These are phyloP conservation scores for Agrochola litura DNA, from an alignment of 2,888 invertebrate genomes.

Conservation along the genomic window DNA sequence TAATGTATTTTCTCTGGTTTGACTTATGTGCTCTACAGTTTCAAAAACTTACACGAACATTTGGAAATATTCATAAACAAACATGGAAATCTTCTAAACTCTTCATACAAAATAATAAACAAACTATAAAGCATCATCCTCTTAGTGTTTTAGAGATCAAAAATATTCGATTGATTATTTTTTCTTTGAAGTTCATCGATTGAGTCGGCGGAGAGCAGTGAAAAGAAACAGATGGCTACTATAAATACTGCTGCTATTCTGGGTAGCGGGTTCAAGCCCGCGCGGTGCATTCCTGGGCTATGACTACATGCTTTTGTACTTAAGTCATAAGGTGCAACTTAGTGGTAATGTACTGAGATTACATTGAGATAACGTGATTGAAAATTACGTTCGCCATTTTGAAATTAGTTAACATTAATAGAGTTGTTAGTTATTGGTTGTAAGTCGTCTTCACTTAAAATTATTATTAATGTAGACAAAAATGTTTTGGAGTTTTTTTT, in stretches of 20 bases:
- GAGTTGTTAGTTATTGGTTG: background rate
- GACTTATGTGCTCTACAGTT: background rate
- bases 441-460: too few species aligned
- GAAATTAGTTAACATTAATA: background rate
- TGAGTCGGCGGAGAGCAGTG: constrained; percentile 59
- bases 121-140: background rate
- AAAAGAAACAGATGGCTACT: constrained; percentile 75
- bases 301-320: constrained; percentile 58
- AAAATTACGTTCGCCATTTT: background rate
- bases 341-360: constrained; percentile 25
- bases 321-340: constrained; percentile 38
- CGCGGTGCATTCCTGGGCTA: constrained; percentile 60
- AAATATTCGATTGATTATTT: constrained; percentile 41
- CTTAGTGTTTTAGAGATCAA: constrained; percentile 40
- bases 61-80: constrained; percentile 20
- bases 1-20: background rate
- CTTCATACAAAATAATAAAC: constrained; percentile 18
- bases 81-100: constrained; percentile 12
- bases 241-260: constrained; percentile 71
- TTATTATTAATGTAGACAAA: too few species aligned
- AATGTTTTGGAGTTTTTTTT: too few species aligned
- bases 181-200: constrained; percentile 65
- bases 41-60: background rate
- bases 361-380: constrained; percentile 5
- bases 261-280: constrained; percentile 69